Percentiles rank a stretch among this genome's conserved stretches.
phyloP scores from a whole-genome alignment of 2,888 invertebrate genomes.

The Xanthostigma xanthostigma region DNA sequence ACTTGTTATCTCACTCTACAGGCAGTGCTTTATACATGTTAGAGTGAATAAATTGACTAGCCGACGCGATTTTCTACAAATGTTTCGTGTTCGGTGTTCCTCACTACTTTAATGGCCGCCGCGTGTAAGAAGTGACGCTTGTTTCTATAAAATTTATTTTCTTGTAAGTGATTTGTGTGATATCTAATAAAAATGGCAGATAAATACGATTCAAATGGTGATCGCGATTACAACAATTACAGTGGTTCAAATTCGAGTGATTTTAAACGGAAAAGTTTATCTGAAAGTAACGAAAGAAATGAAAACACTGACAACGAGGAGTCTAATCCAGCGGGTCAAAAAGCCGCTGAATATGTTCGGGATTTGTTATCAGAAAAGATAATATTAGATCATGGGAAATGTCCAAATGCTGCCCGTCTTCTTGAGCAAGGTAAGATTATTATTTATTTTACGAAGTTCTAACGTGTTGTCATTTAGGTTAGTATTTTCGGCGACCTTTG shows the following conservation, averaged over 20 bases:
- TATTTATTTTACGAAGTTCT: conserved; percentile 1
- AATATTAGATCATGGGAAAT: conserved; percentile 47
- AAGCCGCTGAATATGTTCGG: conserved; percentile 63
- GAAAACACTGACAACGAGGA: conserved; percentile 34
- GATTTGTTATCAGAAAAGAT: conserved; percentile 58
- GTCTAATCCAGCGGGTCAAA: conserved; percentile 43
- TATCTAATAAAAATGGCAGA: conserved; percentile 19
- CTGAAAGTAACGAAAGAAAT: conserved; percentile 22
- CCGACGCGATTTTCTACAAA: too few species aligned
- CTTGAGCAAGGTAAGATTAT: conserved; percentile 52
- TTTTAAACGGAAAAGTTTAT: conserved; percentile 22
- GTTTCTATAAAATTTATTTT: too few species aligned
- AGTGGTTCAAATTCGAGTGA: conserved; percentile 22
- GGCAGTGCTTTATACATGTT: too few species aligned
- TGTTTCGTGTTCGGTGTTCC: too few species aligned
- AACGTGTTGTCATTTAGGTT: too few species aligned
- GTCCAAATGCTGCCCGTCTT: conserved; percentile 51
- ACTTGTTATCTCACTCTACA: too few species aligned
- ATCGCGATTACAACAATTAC: conserved; percentile 20
- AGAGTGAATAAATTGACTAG: too few species aligned
- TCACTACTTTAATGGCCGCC: too few species aligned
- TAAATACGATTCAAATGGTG: conserved; percentile 27
- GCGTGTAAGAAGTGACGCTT: too few species aligned
- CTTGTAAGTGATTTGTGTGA: too few species aligned
- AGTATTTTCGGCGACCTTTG: too few species aligned